Percentiles rank a stretch among this genome's conserved stretches.
These are phyloP conservation scores for Pachypanchax playfairii DNA, from an alignment of 2,113 vertebrate species.

Conservation along the genomic window DNA sequence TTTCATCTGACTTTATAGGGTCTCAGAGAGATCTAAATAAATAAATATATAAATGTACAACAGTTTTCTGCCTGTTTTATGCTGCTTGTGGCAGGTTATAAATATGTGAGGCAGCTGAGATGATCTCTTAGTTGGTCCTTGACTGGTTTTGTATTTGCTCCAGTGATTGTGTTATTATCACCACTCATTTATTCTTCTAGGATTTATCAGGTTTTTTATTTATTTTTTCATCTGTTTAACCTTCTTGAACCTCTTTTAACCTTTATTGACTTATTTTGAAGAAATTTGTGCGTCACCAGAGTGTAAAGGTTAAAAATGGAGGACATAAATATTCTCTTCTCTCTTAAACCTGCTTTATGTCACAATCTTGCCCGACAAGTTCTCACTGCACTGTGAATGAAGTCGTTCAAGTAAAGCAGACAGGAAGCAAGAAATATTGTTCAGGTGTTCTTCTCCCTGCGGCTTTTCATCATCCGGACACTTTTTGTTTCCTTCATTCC, in stretches of 20 bases:
- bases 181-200: too few species aligned
- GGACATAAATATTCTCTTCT: constrained; percentile 9
- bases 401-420: constrained; percentile 17
- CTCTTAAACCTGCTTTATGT: not conserved
- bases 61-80: not conserved
- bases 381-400: constrained; percentile 4
- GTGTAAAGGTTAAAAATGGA: too few species aligned
- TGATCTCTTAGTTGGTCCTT: not conserved
- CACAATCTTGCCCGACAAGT: constrained; percentile 1
- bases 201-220: too few species aligned
- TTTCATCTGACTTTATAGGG: constrained; percentile 12
- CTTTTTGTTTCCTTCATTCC: constrained; percentile 17
- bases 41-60: constrained; percentile 16
- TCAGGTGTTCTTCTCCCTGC: not conserved
- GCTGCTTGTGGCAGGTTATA: not conserved
- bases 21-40: constrained; percentile 6
- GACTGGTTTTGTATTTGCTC: accelerated
- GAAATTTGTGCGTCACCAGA: too few species aligned
- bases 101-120: not conserved
- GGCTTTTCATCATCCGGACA: constrained; percentile 39
- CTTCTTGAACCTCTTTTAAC: too few species aligned
- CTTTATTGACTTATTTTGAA: too few species aligned
- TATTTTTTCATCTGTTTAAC: too few species aligned
- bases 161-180: constrained; percentile 22
- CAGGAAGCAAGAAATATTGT: constrained; percentile 26